Evolutionary conservation across 2,888 invertebrate species (phyloP).

Genomic region (Nomada ferruginata): DNA sequence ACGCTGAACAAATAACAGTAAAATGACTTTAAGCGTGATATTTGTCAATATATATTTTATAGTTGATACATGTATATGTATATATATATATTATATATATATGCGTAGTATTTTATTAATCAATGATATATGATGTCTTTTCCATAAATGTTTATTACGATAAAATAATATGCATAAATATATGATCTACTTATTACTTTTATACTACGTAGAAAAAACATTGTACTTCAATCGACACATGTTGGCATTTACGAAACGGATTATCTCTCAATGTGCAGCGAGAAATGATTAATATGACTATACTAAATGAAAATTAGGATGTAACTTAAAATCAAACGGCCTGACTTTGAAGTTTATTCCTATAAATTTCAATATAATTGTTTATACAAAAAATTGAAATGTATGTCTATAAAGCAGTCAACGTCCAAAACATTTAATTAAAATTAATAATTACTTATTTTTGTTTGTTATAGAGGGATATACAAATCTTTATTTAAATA

Average conservation of each 20-base stretch:
- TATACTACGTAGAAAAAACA: constrained; percentile 13
- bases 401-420: too few relatives aligned
- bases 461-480: not conserved
- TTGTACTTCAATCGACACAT: not conserved
- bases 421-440: not conserved
- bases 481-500: not conserved
- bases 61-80: constrained; percentile 17
- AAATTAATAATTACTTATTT: not conserved
- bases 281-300: constrained; percentile 1
- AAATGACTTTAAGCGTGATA: constrained; percentile 25
- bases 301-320: not conserved
- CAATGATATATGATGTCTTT: constrained; percentile 10
- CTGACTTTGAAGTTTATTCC: too few relatives aligned
- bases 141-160: constrained; percentile 4
- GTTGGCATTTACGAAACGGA: constrained; percentile 9
- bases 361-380: not conserved
- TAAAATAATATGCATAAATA: constrained; percentile 14
- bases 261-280: not conserved
- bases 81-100: not conserved
- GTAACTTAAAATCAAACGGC: not conserved
- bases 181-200: constrained; percentile 19
- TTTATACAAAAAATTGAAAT: not conserved
- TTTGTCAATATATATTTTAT: constrained; percentile 26
- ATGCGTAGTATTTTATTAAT: constrained; percentile 11
- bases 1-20: constrained; percentile 18